These are phyloP conservation scores for Sinodicranocentrus sp. DNA, from an alignment of 2,888 invertebrate genomes.

Conservation along the genomic window DNA sequence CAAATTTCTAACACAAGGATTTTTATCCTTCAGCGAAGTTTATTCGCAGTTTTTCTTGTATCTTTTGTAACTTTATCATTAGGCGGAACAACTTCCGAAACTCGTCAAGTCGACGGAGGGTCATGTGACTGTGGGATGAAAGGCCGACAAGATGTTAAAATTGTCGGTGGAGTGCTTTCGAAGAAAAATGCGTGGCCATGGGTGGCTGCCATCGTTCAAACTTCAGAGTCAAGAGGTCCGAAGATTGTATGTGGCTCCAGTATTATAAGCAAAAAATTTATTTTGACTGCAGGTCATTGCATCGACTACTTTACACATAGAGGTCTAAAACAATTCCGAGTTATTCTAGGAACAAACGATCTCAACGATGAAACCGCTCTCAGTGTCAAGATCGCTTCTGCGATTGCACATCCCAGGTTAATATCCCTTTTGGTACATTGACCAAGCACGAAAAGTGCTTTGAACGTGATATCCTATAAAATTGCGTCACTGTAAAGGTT, in stretches of 20 bases:
- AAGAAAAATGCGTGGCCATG: conserved; percentile 72
- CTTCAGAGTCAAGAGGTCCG: conserved; percentile 6
- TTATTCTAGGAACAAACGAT: conserved; percentile 71
- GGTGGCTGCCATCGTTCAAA: conserved; percentile 71
- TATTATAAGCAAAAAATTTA: conserved; percentile 64
- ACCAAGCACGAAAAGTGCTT: no score
- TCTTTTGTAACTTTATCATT: no score
- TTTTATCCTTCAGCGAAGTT: no score
- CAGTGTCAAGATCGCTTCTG: conserved; percentile 30
- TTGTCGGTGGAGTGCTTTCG: conserved; percentile 73
- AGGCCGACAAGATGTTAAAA: conserved; percentile 54
- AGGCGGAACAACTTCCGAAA: no score
- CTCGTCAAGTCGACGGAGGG: no score
- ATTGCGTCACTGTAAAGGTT: no score
- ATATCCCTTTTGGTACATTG: not conserved
- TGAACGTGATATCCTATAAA: no score
- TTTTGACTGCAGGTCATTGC: conserved; percentile 73
- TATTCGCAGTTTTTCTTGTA: no score
- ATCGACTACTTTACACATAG: conserved; percentile 47
- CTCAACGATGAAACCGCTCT: conserved; percentile 61
- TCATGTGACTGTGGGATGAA: conserved; percentile 38
- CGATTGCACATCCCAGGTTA: conserved; percentile 56
- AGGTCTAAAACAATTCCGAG: conserved; percentile 61
- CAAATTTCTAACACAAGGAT: no score
- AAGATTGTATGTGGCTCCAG: conserved; percentile 71